Conservation (phyloP, 2,797 vertebrate genomes). For the Sebastes trivittatus region DNA sequence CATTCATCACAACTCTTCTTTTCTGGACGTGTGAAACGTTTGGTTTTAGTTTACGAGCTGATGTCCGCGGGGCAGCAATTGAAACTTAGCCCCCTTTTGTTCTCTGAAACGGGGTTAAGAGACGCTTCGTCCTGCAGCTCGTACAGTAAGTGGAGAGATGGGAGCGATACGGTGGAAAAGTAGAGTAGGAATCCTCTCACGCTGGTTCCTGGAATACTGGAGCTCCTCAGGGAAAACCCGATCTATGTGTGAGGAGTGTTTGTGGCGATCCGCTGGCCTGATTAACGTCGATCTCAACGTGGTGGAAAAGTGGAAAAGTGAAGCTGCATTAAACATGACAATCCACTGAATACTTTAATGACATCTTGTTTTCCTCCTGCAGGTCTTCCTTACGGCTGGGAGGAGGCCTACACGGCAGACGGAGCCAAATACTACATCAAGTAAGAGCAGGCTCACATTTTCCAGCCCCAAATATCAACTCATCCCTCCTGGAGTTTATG, state of each 20-base stretch:
- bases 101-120: neutral
- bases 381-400: constrained; percentile 93
- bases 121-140: neutral
- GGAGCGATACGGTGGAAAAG: constrained; percentile 9
- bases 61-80: neutral
- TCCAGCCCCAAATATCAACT: too few species aligned
- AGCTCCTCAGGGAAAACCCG: neutral
- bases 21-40: neutral
- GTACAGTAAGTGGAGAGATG: neutral
- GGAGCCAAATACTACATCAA: constrained; percentile 94
- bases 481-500: too few species aligned
- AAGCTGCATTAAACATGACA: too few species aligned
- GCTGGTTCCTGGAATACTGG: neutral
- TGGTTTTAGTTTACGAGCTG: neutral
- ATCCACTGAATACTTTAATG: neutral
- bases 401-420: constrained; percentile 91
- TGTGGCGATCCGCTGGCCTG: neutral
- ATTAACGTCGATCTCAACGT: neutral
- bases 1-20: neutral
- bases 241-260: neutral
- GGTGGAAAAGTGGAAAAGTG: neutral
- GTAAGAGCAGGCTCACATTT: constrained; percentile 78
- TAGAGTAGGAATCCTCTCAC: neutral
- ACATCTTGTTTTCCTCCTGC: neutral
- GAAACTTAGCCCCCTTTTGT: constrained; percentile 13